Evolutionary conservation across 2,797 vertebrate genomes (phyloP).

Genomic region (Heliangelus exortis): DNA sequence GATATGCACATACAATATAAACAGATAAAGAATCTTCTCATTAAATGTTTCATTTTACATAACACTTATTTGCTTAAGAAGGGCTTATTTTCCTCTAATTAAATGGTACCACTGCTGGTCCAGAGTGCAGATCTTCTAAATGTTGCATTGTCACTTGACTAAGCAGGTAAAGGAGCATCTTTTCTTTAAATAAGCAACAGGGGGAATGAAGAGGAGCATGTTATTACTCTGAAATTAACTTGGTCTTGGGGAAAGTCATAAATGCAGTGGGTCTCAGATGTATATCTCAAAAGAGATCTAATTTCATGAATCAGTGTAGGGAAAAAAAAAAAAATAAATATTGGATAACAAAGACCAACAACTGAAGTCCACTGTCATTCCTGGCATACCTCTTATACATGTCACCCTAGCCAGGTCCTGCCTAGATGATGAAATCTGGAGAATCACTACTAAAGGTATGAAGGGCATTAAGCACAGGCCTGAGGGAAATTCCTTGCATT

Average conservation of each 20-base stretch:
- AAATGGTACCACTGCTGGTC: background rate
- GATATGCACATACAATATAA: background rate
- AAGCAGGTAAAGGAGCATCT: background rate
- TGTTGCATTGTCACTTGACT: background rate
- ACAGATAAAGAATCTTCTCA: background rate
- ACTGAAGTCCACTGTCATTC: background rate
- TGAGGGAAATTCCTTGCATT: slow-evolving; percentile 16
- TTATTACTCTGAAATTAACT: background rate
- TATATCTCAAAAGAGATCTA: background rate
- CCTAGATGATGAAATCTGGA: background rate
- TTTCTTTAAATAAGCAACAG: background rate
- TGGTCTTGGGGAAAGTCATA: background rate
- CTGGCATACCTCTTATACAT: background rate
- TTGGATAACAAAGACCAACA: background rate
- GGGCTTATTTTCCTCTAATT: background rate
- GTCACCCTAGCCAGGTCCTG: background rate
- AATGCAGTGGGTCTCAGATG: background rate
- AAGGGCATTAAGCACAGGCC: background rate
- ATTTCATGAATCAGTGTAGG: background rate
- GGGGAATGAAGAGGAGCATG: background rate
- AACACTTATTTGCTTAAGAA: background rate
- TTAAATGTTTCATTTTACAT: background rate
- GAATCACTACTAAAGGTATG: background rate
- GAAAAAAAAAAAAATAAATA: background rate
- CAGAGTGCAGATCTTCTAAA: background rate